Percentiles rank a stretch among this genome's conserved stretches.
phyloP scores from a whole-genome alignment of 2,888 invertebrate genomes.

The Rhimphoctona megacephalus region DNA sequence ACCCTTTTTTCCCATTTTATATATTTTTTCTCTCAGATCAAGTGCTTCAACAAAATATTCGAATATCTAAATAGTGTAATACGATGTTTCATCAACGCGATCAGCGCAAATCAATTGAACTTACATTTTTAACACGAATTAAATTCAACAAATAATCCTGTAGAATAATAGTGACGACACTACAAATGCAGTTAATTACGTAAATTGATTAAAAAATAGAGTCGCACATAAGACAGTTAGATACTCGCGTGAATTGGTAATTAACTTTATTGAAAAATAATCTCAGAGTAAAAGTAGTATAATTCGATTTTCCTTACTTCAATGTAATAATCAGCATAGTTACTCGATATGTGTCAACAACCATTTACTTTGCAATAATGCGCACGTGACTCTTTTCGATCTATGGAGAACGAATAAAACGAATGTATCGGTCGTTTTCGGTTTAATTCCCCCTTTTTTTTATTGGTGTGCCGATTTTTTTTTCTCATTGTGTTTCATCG shows the following conservation, averaged over 20 bases:
- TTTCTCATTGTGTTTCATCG: conserved; percentile 54
- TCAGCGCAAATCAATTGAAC: background rate
- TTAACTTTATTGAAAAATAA: too few relatives aligned
- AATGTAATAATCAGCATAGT: conserved; percentile 15
- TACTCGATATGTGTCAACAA: conserved; percentile 34
- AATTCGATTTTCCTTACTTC: background rate
- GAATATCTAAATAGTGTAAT: background rate
- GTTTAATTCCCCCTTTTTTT: conserved; percentile 19
- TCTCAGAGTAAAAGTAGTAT: background rate
- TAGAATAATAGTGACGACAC: too few relatives aligned
- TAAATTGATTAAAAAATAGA: background rate
- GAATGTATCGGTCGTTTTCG: conserved; percentile 20
- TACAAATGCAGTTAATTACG: too few relatives aligned
- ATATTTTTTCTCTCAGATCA: background rate
- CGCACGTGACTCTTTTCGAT: conserved; percentile 18
- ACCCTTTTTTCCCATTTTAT: background rate
- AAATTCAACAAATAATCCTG: too few relatives aligned
- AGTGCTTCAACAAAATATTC: background rate
- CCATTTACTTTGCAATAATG: conserved; percentile 46
- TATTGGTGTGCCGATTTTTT: conserved; percentile 22
- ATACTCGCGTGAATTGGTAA: background rate
- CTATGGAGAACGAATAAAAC: background rate
- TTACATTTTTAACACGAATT: background rate
- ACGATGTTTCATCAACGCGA: background rate
- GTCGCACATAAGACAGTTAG: background rate